Evolutionary conservation across 2,888 invertebrate genomes (phyloP), one percentile per base, ranked within the genome.

Genomic region (Lasioglossum calceatum): DNA sequence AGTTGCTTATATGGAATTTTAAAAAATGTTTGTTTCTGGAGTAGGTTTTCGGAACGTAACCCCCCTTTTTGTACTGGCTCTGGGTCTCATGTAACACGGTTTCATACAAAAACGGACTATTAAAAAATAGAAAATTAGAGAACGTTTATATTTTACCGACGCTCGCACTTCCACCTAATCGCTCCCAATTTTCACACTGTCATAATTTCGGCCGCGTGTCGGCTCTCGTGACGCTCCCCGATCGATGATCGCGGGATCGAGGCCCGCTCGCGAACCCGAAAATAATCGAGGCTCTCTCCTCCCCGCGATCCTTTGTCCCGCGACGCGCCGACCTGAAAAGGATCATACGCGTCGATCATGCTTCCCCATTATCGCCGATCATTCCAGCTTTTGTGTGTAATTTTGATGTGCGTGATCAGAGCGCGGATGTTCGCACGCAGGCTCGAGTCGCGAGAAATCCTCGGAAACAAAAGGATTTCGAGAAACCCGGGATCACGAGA

Each of bases 351-450:
- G n/a, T 42, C n/a, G 71, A 42, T 42, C 71, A n/a, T 71, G 42
- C 71, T 42, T 39, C 71, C 77, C 86, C 74, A 79, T 86, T 86
- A 85, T 67, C 87, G 78, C 76, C 72, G 50, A 44, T 79, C 84
- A 82, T 82, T 81, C 83, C 82, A 84, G 85, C 87, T 81, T 87
- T 88, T 86, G 85, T 88, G 83, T 85, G 83, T 85, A 91, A 92
- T 91, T 92, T 91, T 79, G 87, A 87, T 85, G 84, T 81, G 23
- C 71, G 36, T 79, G 77, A 79, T 73, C 87, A 78, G 76, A n/a
- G 23, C 79, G 78, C 58, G 74, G 54, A 54, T 36, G 75, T 54
- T 76, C 61, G 82, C 90, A 89, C 87, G 89, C 88, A 88, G 70
- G 81, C 74, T 58, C 81, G 39, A 73, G 73, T 85, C 78, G 81